Base-by-base conservation (phyloP, 2,888 invertebrate species). In the Oxyteleia sp. region DNA sequence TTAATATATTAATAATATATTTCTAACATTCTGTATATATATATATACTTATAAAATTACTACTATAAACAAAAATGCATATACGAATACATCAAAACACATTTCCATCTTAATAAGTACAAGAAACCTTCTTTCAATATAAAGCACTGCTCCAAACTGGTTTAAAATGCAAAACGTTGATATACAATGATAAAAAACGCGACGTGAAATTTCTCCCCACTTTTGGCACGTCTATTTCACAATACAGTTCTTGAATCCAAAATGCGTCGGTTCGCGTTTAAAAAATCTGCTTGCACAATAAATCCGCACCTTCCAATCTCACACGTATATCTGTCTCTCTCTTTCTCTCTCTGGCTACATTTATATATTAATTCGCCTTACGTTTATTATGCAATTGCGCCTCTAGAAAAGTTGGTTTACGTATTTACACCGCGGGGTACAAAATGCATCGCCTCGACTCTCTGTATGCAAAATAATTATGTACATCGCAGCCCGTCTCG, bases 371-470 rank as follows among this genome's bases (percentile, higher is more conserved):
- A 35, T 55, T 32, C 13, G 13, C 8, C 7, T 11, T 53, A 53
- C 10, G 15, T 53, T 10, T 20, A 32, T 55, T 26, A 61, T 45
- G 61, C 29, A 63, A 63, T 15, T 11, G 35, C 15, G 8, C 15
- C 26, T 20, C 32, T 59, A 59, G 23, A 57, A 71, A 71, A 71
- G 32, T 32, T 32, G 8, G 26, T 53, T 41, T 35, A 20, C 20
- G 29, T 72, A 61, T 61, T 53, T 63, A 63, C 53, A 63, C 29
- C 57, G 47, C 26, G 16, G 20, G 23, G 69, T 49, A 71, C 57
- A 59, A 57, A 43, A 55, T 43, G 15, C 29, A 18, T 41, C 13
- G 35, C 38, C 20, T 10, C 57, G 20, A 41, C 23, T 5, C 23
- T 23, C 23, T 23, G 23, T 23, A 23, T 23, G 23, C 23, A 23